Percentiles rank a stretch among this genome's conserved stretches.
phyloP scores from a whole-genome alignment of 1,140 invertebrate species.

The Drosophila pallidifrons region DNA sequence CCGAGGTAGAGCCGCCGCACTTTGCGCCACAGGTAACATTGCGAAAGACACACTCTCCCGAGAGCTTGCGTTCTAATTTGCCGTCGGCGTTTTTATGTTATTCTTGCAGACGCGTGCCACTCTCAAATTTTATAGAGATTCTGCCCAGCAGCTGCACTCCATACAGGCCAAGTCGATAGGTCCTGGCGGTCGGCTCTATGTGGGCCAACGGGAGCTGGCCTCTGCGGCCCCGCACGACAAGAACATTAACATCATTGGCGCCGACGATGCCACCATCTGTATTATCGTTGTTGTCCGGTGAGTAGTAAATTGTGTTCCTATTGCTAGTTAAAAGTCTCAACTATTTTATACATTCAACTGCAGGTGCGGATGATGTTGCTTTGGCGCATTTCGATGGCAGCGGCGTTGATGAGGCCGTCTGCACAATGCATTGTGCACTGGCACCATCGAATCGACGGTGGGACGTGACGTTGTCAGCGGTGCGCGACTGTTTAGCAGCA shows the following conservation, averaged over 20 bases:
- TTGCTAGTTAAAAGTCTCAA: conserved; percentile 40
- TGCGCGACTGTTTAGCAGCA: conserved; percentile 81
- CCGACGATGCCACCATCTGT: conserved; percentile 97
- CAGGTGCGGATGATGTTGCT: conserved; percentile 94
- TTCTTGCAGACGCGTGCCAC: conserved; percentile 89
- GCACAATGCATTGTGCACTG: conserved; percentile 87
- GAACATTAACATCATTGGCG: conserved; percentile 95
- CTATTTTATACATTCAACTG: conserved; percentile 25
- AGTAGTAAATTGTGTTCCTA: conserved; percentile 81
- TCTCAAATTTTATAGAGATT: conserved; percentile 89
- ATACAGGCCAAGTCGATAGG: conserved; percentile 89
- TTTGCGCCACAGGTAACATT: conserved; percentile 91
- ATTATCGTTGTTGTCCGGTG: conserved; percentile 95
- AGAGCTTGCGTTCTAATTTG: conserved; percentile 6
- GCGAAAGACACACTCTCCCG: background rate
- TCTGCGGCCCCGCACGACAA: conserved; percentile 96
- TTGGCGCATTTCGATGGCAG: conserved; percentile 95
- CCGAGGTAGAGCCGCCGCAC: conserved; percentile 87
- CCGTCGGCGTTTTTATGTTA: background rate
- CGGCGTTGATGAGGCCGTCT: conserved; percentile 92
- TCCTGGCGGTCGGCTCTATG: conserved; percentile 94
- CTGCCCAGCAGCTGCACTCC: conserved; percentile 91
- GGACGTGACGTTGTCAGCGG: conserved; percentile 75
- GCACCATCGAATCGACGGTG: conserved; percentile 67
- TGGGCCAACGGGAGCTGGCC: conserved; percentile 95